Evolutionary conservation across 2,888 invertebrate species (phyloP).

Genomic region (Philopedon plagiatum): DNA sequence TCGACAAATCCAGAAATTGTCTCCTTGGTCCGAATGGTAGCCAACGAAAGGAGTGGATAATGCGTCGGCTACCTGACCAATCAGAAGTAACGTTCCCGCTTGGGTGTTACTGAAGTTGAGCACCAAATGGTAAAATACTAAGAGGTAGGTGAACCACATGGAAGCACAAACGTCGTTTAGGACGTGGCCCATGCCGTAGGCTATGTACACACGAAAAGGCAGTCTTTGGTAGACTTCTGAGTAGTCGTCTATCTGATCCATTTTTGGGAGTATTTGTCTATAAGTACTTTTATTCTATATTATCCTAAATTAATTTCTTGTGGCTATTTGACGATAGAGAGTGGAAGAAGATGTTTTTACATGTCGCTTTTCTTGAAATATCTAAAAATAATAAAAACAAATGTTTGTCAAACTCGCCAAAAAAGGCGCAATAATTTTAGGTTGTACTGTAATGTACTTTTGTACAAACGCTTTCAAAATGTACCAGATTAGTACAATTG

Average conservation of each 20-base stretch:
- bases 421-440: no score
- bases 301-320: background rate
- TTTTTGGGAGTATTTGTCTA: background rate
- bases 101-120: slow-evolving; percentile 74
- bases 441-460: no score
- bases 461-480: no score
- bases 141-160: slow-evolving; percentile 95
- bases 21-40: slow-evolving; percentile 82
- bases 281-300: background rate
- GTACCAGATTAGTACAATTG: no score
- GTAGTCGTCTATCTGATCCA: slow-evolving; percentile 64
- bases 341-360: no score
- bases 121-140: slow-evolving; percentile 83
- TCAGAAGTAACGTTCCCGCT: slow-evolving; percentile 79
- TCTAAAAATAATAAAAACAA: no score
- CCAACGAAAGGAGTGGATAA: slow-evolving; percentile 92
- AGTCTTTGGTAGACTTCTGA: slow-evolving; percentile 70
- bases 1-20: slow-evolving; percentile 76
- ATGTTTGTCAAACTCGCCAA: background rate
- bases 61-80: slow-evolving; percentile 93
- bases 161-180: slow-evolving; percentile 94
- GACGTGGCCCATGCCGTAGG: slow-evolving; percentile 88
- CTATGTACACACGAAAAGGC: slow-evolving; percentile 69
- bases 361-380: no score
- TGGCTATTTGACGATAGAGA: no score